Evolutionary conservation across 2,797 vertebrate species (phyloP).

Genomic region (Silurus lanzhouensis): DNA sequence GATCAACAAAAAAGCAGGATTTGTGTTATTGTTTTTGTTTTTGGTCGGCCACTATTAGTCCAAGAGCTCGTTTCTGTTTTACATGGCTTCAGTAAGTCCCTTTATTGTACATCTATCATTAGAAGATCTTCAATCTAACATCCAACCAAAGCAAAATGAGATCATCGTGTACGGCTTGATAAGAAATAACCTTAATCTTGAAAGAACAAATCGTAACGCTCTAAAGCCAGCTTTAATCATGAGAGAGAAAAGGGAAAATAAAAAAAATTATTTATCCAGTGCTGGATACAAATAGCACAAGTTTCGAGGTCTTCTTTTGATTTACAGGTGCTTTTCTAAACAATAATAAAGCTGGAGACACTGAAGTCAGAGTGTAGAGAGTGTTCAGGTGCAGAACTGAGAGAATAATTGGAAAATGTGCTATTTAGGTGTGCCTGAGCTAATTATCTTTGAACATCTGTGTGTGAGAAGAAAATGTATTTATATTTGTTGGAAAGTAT

Average conservation of each 20-base stretch:
- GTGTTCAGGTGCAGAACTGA: background rate
- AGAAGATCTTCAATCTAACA: background rate
- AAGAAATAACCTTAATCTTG: background rate
- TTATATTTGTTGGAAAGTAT: background rate
- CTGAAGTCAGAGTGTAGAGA: background rate
- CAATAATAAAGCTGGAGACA: background rate
- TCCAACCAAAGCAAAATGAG: background rate
- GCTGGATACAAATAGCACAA: background rate
- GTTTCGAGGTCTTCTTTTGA: background rate
- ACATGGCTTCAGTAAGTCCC: background rate
- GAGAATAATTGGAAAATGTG: conserved; percentile 1
- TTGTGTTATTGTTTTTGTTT: background rate
- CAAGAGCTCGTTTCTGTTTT: background rate
- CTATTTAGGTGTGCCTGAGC: conserved; percentile 2
- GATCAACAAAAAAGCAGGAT: background rate
- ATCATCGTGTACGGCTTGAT: background rate
- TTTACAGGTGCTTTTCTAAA: background rate
- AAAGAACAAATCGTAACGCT: background rate
- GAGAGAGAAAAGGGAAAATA: background rate
- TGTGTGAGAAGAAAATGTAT: background rate
- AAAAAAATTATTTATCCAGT: background rate
- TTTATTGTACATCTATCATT: background rate
- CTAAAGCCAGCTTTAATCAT: background rate
- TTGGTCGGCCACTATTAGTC: background rate
- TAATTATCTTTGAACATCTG: conserved; percentile 8